These are phyloP conservation scores for Cyanoramphus novaezelandiae DNA, from an alignment of 2,113 vertebrate species.

Conservation along the genomic window DNA sequence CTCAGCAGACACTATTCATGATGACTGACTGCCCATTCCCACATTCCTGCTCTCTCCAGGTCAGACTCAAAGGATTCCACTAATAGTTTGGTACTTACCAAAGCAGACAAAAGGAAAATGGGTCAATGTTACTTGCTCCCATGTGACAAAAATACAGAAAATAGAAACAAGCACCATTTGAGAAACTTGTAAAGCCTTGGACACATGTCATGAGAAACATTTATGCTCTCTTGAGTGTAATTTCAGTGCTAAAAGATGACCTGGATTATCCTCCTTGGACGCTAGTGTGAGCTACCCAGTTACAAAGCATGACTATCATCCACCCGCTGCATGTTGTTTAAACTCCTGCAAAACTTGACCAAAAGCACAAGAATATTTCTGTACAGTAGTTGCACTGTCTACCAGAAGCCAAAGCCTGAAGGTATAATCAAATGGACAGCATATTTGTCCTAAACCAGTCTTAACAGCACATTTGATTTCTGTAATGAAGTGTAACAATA, in stretches of 20 bases:
- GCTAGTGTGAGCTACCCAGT: not conserved
- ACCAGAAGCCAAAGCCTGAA: not conserved
- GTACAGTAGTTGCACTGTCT: not conserved
- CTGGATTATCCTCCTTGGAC: not conserved
- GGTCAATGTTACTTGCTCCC: slow-evolving; percentile 48
- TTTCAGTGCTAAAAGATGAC: not conserved
- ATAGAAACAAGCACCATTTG: slow-evolving; percentile 55
- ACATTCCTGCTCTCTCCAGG: slow-evolving; percentile 28
- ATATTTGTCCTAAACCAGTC: not conserved
- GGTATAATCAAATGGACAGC: not conserved
- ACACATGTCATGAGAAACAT: slow-evolving; percentile 66
- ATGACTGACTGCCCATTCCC: not conserved
- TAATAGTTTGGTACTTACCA: slow-evolving; percentile 58
- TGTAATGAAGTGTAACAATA: not conserved
- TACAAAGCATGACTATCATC: not conserved
- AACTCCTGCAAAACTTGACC: not conserved
- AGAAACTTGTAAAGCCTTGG: slow-evolving; percentile 56
- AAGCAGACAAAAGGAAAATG: slow-evolving; percentile 36
- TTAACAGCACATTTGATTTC: not conserved
- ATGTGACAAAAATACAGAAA: slow-evolving; percentile 60
- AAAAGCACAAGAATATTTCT: not conserved
- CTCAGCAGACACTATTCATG: not conserved
- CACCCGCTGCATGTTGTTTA: not conserved
- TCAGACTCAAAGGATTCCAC: slow-evolving; percentile 47
- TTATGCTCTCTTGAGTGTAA: slow-evolving; percentile 26